Evolutionary conservation across 2,888 invertebrate genomes (phyloP).

Genomic region (Apodemia mormo): DNA sequence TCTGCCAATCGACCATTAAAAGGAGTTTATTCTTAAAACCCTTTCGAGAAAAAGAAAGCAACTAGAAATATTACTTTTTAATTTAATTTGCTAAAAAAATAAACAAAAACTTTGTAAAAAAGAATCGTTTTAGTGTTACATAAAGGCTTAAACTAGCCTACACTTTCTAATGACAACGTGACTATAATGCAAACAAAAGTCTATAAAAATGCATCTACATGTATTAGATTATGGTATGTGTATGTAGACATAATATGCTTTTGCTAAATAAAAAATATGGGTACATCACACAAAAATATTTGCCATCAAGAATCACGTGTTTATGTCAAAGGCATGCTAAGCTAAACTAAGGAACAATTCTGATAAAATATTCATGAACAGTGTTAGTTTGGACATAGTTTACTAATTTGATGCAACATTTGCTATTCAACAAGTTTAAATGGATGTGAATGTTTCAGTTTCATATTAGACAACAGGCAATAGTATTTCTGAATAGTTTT

Average conservation of each 20-base stretch:
- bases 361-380: conserved; percentile 1
- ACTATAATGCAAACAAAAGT: not conserved
- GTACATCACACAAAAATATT: not conserved
- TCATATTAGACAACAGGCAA: not conserved
- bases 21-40: too few species aligned
- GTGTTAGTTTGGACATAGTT: not conserved
- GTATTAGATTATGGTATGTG: not conserved
- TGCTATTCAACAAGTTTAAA: not conserved
- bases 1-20: too few species aligned
- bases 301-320: not conserved
- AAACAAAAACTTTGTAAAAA: too few species aligned
- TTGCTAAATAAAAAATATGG: not conserved
- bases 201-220: not conserved
- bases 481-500: not conserved
- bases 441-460: not conserved
- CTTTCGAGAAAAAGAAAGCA: too few species aligned
- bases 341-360: not conserved
- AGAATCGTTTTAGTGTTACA: too few species aligned
- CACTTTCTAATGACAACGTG: not conserved
- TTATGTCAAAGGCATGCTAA: not conserved
- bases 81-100: too few species aligned
- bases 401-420: not conserved
- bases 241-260: not conserved
- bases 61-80: too few species aligned
- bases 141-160: not conserved